These are phyloP conservation scores for Palythoa grandiflora DNA, from an alignment of 92 coral and sea anemone species.

Conservation along the genomic window DNA sequence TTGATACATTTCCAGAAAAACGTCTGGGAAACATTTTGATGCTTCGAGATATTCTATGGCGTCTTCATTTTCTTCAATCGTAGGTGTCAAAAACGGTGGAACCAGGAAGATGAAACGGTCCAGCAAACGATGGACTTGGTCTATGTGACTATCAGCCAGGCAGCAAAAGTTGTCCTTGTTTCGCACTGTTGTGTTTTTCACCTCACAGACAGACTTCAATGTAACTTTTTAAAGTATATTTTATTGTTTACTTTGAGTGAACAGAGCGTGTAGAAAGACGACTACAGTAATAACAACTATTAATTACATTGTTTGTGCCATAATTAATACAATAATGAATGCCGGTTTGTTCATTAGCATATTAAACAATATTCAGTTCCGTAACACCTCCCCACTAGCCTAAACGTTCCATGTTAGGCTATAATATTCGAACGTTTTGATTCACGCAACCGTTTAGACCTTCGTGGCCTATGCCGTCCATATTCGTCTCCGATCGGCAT, in stretches of 20 bases:
- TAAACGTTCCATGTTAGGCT: constrained; percentile 36
- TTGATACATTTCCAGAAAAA: constrained; percentile 64
- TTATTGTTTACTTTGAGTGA: background rate
- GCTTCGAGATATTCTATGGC: constrained; percentile 44
- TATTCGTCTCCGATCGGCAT: constrained; percentile 41
- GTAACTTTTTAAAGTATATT: background rate
- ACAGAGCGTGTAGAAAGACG: background rate
- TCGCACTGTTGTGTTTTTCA: constrained; percentile 38
- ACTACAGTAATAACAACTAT: constrained; percentile 9
- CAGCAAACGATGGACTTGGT: constrained; percentile 72
- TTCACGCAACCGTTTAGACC: constrained; percentile 37
- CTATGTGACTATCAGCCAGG: constrained; percentile 58
- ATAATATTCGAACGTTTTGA: constrained; percentile 26
- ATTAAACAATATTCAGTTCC: constrained; percentile 7
- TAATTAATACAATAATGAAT: constrained; percentile 11
- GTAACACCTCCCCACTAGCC: constrained; percentile 48
- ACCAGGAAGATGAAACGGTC: constrained; percentile 58
- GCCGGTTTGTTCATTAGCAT: background rate
- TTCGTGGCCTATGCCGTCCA: constrained; percentile 46
- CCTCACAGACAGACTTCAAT: constrained; percentile 36
- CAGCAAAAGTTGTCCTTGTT: constrained; percentile 61
- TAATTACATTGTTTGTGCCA: constrained; percentile 7
- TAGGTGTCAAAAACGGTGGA: constrained; percentile 63
- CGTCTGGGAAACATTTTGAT: constrained; percentile 56
- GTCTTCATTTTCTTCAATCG: constrained; percentile 55